Conservation (phyloP, 2,888 invertebrate genomes). For the Pharmacophagus antenor region DNA sequence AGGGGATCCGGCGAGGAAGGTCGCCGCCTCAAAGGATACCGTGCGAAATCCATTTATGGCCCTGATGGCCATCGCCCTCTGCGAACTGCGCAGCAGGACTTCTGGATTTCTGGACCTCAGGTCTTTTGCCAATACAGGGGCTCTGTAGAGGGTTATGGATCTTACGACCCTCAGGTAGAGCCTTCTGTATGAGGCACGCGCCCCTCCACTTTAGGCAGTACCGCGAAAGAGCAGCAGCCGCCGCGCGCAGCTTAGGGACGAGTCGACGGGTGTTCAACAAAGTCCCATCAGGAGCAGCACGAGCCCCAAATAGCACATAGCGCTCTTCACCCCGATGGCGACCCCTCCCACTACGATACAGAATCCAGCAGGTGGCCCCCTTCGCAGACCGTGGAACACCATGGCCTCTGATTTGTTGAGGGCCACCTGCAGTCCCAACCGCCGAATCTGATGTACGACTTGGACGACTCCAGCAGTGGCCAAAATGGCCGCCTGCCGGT, state of each 20-base stretch:
- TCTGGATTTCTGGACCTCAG: not conserved
- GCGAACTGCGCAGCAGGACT: not conserved
- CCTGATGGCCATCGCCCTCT: constrained; percentile 22
- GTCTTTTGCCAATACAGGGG: not conserved
- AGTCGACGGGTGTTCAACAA: not conserved
- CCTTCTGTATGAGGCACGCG: constrained; percentile 2
- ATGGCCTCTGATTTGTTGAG: too few relatives aligned
- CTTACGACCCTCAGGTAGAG: constrained; percentile 22
- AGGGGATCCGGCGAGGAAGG: constrained; percentile 25
- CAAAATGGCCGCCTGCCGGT: constrained; percentile 6
- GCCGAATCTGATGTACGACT: constrained; percentile 21
- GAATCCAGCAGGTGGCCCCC: constrained; percentile 13
- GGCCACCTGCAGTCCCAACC: constrained; percentile 32
- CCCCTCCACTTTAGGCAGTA: too few relatives aligned
- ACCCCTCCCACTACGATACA: constrained; percentile 18
- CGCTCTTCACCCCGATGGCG: constrained; percentile 12
- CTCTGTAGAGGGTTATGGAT: constrained; percentile 27
- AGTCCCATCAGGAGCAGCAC: too few relatives aligned
- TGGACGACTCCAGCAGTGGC: constrained; percentile 21
- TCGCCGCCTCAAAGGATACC: constrained; percentile 30
- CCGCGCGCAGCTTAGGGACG: not conserved
- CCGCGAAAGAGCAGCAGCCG: constrained; percentile 11
- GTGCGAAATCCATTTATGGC: constrained; percentile 29
- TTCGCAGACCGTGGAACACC: constrained; percentile 14
- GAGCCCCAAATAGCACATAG: not conserved